Base-by-base conservation (phyloP, 2,113 vertebrate species). In the Tachycineta bicolor region DNA sequence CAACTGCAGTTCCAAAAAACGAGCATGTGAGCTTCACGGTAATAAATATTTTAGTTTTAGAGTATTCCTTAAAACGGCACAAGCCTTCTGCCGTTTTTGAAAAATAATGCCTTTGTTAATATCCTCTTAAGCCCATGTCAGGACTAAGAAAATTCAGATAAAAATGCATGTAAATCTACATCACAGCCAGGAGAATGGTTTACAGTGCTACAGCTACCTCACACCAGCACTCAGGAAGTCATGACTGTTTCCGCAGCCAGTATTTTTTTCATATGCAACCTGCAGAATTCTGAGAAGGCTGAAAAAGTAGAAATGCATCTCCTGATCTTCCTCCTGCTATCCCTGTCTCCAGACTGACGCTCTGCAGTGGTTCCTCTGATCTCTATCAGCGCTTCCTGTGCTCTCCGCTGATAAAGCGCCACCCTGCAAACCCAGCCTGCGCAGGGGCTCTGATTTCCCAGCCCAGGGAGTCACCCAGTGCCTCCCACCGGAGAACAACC, bases 171-270 rank as follows among this genome's bases (percentile, higher is more conserved):
- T 80, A 63, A 62, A 58, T 81, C 26, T 84, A 6, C 34, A 64
- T 8, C n/a, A 76, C 75, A 67, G 55, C 47, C 82, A 75, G 46
- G 78, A 63, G 73, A 58, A 63, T 19, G 60, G 65, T 91, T 76
- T 46, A 13, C 70, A 74, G 2, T 26, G 55, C 47, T 59, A 33
- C 62, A 50, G n/a, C 65, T 4, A 5, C 55, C 68, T 68, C 21
- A 22, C 65, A 80, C 29, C 74, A 82, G 43, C 34, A 28, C 64
- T 75, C 87, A 86, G 96, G 77, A 94, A 95, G 82, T 79, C 59
- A 33, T 53, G 49, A 75, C 67, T 76, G 55, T 31, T 88, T 24
- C 9, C 77, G 76, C 74, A 81, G 85, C 44, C 58, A 62, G 41
- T 12, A n/a, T 75, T 75, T 44, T 59, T 71, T 41, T 87, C 81